Percentiles rank a stretch among this genome's conserved stretches.
Evolutionary conservation across 1,140 invertebrate genomes (phyloP).

Genomic region (Drosophila pseudoananassae): DNA sequence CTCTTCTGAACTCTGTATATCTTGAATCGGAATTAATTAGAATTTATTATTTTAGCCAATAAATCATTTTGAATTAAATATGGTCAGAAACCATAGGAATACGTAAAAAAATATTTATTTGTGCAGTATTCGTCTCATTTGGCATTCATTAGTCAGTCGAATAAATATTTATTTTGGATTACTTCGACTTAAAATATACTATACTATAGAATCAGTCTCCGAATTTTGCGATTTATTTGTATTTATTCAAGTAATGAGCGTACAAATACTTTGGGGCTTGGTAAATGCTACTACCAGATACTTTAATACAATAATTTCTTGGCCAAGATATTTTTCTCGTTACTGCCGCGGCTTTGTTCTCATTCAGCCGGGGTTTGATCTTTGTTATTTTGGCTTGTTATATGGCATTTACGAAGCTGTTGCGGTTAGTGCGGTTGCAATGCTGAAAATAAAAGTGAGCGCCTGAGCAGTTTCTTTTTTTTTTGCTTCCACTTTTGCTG

Average conservation of each 20-base stretch:
- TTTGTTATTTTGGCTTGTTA: slow-evolving; percentile 68
- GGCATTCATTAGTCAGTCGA: slow-evolving; percentile 16
- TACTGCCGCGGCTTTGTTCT: slow-evolving; percentile 44
- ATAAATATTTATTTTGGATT: slow-evolving; percentile 31
- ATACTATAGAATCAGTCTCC: slow-evolving; percentile 27
- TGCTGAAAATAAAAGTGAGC: slow-evolving; percentile 73
- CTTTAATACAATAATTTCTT: slow-evolving; percentile 14
- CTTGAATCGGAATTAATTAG: not conserved
- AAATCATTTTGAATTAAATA: slow-evolving; percentile 10
- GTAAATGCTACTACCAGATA: slow-evolving; percentile 26
- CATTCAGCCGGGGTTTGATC: slow-evolving; percentile 54
- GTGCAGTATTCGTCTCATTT: slow-evolving; percentile 9
- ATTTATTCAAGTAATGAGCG: slow-evolving; percentile 50
- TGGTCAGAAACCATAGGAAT: slow-evolving; percentile 1
- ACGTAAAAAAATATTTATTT: slow-evolving; percentile 12
- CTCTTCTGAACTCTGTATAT: not conserved
- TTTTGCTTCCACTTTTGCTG: slow-evolving; percentile 14
- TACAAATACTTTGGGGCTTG: slow-evolving; percentile 6
- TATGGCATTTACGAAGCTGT: slow-evolving; percentile 50
- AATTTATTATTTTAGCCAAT: slow-evolving; percentile 15
- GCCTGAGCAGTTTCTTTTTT: slow-evolving; percentile 19
- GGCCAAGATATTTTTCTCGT: slow-evolving; percentile 16
- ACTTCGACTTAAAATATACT: slow-evolving; percentile 10
- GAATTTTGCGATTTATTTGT: slow-evolving; percentile 14
- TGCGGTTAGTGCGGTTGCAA: slow-evolving; percentile 58